A percentile compares a stretch with the other conserved stretches of the same genome.
These are phyloP conservation scores for Odontomachus brunneus DNA, from an alignment of 1,140 invertebrate species.

Conservation along the genomic window DNA sequence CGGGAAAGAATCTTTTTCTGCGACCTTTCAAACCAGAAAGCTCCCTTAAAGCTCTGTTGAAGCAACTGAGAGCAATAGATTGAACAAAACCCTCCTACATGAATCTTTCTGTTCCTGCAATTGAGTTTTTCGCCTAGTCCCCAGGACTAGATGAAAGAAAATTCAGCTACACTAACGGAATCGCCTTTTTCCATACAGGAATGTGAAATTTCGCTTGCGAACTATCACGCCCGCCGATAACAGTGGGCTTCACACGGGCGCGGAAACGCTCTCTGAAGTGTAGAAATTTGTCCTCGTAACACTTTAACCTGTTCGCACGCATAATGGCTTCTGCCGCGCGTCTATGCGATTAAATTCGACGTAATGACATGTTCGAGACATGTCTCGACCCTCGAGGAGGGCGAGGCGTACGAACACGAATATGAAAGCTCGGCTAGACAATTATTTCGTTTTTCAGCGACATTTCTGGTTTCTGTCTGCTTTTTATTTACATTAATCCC, in stretches of 20 bases:
- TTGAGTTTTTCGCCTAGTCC: no score
- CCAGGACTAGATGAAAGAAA: no score
- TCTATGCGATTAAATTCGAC: slow-evolving; percentile 34
- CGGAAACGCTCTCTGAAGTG: slow-evolving; percentile 43
- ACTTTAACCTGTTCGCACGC: slow-evolving; percentile 20
- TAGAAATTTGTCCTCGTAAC: slow-evolving; percentile 58
- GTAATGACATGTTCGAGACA: slow-evolving; percentile 19
- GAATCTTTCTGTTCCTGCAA: no score
- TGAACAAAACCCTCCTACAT: no score
- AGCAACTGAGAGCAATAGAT: no score
- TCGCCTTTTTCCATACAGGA: no score
- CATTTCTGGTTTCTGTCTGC: slow-evolving; percentile 16
- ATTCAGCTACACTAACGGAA: no score
- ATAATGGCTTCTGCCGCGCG: slow-evolving; percentile 11
- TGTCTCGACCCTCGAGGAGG: no score
- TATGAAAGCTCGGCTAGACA: neutral
- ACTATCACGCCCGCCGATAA: slow-evolving; percentile 19
- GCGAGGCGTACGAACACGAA: neutral
- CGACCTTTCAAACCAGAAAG: no score
- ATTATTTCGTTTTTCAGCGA: slow-evolving; percentile 22
- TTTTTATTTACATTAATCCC: neutral
- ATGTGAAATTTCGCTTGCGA: slow-evolving; percentile 9
- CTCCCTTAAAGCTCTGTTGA: no score
- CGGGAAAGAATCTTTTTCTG: no score
- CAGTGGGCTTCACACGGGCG: slow-evolving; percentile 7